These are phyloP conservation scores for Meteorus cinctellus DNA, from an alignment of 2,888 invertebrate species.

Conservation along the genomic window DNA sequence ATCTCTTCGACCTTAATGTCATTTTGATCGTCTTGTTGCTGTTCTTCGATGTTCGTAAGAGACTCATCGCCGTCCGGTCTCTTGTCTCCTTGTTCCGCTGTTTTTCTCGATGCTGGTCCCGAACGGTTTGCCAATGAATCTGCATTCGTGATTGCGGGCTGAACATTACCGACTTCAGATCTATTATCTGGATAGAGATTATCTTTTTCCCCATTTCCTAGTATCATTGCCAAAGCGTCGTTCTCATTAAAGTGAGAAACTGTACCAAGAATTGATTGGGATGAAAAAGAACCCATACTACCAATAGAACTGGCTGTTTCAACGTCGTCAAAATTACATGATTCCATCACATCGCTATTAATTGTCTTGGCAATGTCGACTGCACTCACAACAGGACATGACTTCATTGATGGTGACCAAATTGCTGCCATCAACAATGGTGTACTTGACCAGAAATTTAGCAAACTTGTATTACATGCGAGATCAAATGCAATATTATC, in stretches of 20 bases:
- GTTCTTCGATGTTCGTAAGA: background rate
- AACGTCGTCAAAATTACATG: constrained; percentile 62
- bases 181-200: background rate
- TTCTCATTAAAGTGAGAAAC: constrained; percentile 77
- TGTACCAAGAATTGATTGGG: constrained; percentile 64
- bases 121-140: constrained; percentile 13
- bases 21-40: constrained; percentile 2
- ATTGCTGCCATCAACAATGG: constrained; percentile 89
- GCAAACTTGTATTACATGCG: constrained; percentile 82
- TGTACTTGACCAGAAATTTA: constrained; percentile 92
- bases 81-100: background rate
- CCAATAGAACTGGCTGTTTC: constrained; percentile 70
- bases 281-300: constrained; percentile 69
- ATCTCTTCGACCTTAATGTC: constrained; percentile 50
- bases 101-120: constrained; percentile 24
- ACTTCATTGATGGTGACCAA: constrained; percentile 87
- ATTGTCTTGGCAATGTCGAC: constrained; percentile 84
- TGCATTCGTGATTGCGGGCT: constrained; percentile 20
- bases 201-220: constrained; percentile 60
- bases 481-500: constrained; percentile 74
- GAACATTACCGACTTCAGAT: constrained; percentile 40
- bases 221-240: constrained; percentile 82
- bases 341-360: constrained; percentile 70
- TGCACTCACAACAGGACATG: constrained; percentile 83
- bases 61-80: constrained; percentile 17